Evolutionary conservation across 2,888 invertebrate genomes (phyloP), one percentile per base, ranked within the genome.

Genomic region (Lutraria lutraria): DNA sequence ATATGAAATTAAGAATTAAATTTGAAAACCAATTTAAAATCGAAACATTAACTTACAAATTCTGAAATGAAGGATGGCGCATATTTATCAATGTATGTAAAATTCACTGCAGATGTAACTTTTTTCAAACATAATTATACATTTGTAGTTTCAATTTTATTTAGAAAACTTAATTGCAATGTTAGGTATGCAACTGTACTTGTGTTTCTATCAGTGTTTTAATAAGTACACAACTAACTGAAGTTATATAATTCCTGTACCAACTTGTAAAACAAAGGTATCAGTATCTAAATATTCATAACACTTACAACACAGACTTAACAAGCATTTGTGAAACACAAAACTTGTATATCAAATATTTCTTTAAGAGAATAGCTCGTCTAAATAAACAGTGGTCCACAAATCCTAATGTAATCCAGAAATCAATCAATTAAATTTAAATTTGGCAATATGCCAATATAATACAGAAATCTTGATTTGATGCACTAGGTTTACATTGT

Each of bases 381-480:
- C 84, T 83, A 83, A 84, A 88, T 83, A 88, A 88, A 84, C 76
- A 79, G n/a, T 31, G 72, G n/a, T 80, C 80, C 21, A 83, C 68
- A 88, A 84, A 60, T 76, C 76, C 29, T 15, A 76, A 76, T 76
- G 31, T 76, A 54, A 76, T 82, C 29, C 56, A 31, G 60, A 84
- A 84, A 60, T 82, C 68, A 82, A 87, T 87, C 87, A 88, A 88
- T 88, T 83, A 80, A 52, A 80, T 15, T 63, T 63, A 56, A 87
- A 84, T 63, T 88, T 88, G 87, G 87, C 83, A 79, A 76, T 63
- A 43, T 52, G 60, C 87, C 83, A 88, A 87, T 54, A 29, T n/a
- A 21, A 83, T 82, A 31, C 2, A 60, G 12, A 82, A 63, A 53
- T 85, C 85, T n/a, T 43, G 54, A 85, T 79, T 85, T 68, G 21